phyloP scores from a whole-genome alignment of 2,797 vertebrate genomes.

The Orestias chungarensis region DNA sequence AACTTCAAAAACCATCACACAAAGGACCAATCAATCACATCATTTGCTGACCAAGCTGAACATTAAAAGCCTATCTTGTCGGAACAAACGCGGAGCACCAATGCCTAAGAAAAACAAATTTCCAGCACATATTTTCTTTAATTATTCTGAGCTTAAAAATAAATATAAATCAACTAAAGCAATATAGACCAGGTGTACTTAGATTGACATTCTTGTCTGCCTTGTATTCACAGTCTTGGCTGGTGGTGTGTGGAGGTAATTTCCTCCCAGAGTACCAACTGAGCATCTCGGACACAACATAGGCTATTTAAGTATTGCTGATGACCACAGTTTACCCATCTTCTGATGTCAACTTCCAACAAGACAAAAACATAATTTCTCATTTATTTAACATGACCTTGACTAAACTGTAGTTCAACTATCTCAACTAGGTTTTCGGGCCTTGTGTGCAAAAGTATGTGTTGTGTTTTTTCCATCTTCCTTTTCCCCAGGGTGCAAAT shows the following conservation, averaged over 20 bases:
- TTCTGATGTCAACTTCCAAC: neutral
- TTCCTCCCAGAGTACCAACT: neutral
- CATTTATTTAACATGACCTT: no score
- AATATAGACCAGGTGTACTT: neutral
- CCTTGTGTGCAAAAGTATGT: no score
- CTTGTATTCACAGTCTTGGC: neutral
- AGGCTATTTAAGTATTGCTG: neutral
- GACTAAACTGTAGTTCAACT: no score
- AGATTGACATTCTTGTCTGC: neutral
- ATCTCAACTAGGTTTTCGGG: no score
- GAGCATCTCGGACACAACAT: neutral
- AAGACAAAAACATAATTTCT: neutral
- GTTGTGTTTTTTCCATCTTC: no score
- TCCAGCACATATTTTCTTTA: neutral
- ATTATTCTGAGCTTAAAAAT: neutral
- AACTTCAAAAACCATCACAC: slow-evolving; percentile 75
- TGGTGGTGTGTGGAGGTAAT: neutral
- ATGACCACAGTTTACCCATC: neutral
- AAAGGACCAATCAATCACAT: slow-evolving; percentile 69
- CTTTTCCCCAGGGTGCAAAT: no score
- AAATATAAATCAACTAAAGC: neutral
- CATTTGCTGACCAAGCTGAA: slow-evolving; percentile 43
- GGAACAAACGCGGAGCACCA: slow-evolving; percentile 3
- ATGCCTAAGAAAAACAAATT: neutral
- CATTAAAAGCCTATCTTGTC: slow-evolving; percentile 60